These are phyloP conservation scores for Leptinotarsa peninsularis DNA, from an alignment of 2,888 invertebrate genomes.

Conservation along the genomic window DNA sequence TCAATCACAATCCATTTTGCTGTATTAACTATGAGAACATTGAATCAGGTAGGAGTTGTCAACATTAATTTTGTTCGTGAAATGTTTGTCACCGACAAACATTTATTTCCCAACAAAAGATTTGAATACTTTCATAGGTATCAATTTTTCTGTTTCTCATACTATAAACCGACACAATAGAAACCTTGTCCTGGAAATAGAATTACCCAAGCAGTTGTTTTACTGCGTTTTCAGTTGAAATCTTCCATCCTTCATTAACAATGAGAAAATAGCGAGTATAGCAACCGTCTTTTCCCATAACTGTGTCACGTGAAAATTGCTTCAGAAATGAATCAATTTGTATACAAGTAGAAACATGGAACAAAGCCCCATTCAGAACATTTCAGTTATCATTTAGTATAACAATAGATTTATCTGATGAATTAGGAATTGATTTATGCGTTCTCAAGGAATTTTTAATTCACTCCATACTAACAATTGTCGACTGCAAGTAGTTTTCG, in stretches of 20 bases:
- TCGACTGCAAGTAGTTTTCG: not conserved
- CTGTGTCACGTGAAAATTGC: conserved; percentile 6
- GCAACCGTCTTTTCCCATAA: not conserved
- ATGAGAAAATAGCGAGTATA: not conserved
- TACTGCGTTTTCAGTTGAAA: conserved; percentile 6
- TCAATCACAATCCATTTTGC: too few relatives aligned
- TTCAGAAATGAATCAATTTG: conserved; percentile 2
- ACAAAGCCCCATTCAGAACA: conserved; percentile 12
- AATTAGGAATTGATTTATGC: conserved; percentile 8
- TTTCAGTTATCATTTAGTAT: not conserved
- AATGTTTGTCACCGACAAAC: not conserved
- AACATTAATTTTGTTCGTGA: too few relatives aligned
- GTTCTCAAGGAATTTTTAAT: not conserved
- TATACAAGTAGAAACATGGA: conserved; percentile 7
- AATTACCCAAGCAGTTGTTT: not conserved
- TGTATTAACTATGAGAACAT: too few relatives aligned
- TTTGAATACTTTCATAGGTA: not conserved
- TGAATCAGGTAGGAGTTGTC: too few relatives aligned
- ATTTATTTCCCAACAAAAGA: not conserved
- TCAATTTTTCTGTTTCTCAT: conserved; percentile 12
- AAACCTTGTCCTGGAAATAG: conserved; percentile 12
- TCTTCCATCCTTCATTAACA: not conserved
- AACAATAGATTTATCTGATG: conserved; percentile 8
- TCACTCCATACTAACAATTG: not conserved
- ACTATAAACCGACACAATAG: not conserved